Conservation (phyloP, 2,888 invertebrate genomes). For the Epistrophe grossulariae region DNA sequence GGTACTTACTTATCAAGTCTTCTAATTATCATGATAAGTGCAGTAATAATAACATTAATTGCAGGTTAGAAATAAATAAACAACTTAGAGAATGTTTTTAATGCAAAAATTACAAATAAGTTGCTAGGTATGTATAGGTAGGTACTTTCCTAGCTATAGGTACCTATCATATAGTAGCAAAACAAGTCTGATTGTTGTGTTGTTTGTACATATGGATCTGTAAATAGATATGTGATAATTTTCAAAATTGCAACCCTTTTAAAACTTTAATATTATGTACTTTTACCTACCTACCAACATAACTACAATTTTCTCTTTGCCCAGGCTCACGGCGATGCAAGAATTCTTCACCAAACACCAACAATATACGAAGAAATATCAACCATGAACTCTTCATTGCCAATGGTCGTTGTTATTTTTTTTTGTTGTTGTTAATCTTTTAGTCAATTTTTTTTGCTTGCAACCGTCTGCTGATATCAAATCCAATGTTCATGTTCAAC, state of each 20-base stretch:
- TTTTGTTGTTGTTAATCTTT: constrained; percentile 27
- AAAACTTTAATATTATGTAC: neutral
- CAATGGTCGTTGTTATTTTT: constrained; percentile 44
- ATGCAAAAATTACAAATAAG: neutral
- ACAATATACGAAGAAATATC: constrained; percentile 34
- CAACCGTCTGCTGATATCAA: constrained; percentile 63
- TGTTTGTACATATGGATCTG: too few relatives aligned
- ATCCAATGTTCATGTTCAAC: constrained; percentile 37
- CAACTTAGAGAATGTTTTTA: too few relatives aligned
- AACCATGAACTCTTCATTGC: constrained; percentile 67
- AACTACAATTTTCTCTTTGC: neutral
- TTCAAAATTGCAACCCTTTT: constrained; percentile 17
- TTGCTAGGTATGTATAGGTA: too few relatives aligned
- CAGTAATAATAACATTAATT: constrained; percentile 18
- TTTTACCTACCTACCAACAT: neutral
- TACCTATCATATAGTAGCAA: too few relatives aligned
- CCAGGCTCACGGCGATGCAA: neutral
- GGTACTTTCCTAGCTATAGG: too few relatives aligned
- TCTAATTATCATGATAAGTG: constrained; percentile 36
- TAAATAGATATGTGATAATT: too few relatives aligned
- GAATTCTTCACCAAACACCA: constrained; percentile 16
- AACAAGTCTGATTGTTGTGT: too few relatives aligned
- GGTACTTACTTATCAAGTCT: constrained; percentile 15
- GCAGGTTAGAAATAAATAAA: neutral
- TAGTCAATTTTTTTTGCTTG: constrained; percentile 32